Evolutionary conservation across 2,888 invertebrate genomes (phyloP), one percentile per base, ranked within the genome.

Genomic region (Eupithecia subumbrata): DNA sequence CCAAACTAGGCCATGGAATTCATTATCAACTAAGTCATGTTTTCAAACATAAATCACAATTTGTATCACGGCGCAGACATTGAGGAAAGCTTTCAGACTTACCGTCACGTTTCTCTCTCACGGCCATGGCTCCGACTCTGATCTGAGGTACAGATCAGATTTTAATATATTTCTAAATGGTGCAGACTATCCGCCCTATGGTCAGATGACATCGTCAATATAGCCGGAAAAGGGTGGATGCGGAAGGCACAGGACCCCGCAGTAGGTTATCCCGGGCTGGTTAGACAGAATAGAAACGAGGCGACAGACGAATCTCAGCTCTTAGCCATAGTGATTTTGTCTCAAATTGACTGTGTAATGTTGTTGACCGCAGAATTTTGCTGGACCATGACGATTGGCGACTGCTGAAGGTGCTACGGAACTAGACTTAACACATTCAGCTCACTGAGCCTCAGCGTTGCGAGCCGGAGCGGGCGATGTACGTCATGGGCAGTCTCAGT

Each of bases 31-130:
- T 25, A 16, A 69, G 69, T 68, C 68, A 68, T 68, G 68, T 68
- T 68, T 68, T 40, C 68, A 7, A 74, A 16, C 16, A 52, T 64
- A 69, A 70, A 70, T 74, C 69, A 69, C 52, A 74, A 40, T 74
- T 74, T 67, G 25, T 18, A 63, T 60, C 16, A 34, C 18, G 73
- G 30, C 69, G 45, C 40, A n/a, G 9, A 67, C 34, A 66, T 40
- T 52, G 48, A 70, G 52, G 37, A 74, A 37, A 60, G 34, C 71
- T 69, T 76, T 74, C 74, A 68, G 43, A 43, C 25, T 40, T 22
- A 14, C 67, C 66, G 72, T 76, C 76, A 77, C 77, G 77, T 71
- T 74, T 72, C 67, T 30, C 56, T 69, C 60, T 72, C 74, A 67
- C 77, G 69, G 70, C 69, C 64, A 68, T 43, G 66, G 66, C 66